Percentiles rank a stretch among this genome's conserved stretches.
Conservation (phyloP, 30 jellyfish, hydroid and myxozoan species). For the Pseudorhiza aurosa region DNA sequence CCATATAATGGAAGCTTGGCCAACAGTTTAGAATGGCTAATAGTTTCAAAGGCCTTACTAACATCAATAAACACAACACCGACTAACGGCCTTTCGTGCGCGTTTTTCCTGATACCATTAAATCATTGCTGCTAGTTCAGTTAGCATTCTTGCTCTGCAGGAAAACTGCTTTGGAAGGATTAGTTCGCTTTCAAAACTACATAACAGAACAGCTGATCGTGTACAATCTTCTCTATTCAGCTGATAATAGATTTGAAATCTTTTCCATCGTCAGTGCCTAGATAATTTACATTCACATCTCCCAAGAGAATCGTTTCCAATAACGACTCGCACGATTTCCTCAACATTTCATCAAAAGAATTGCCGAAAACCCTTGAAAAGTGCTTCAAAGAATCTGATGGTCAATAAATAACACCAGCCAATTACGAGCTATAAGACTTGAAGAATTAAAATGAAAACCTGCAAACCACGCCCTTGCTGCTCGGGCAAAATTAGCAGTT, state of each 20-base stretch:
- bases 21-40: no score
- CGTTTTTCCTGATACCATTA: no score
- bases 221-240: no score
- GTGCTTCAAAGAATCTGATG: constrained; percentile 63
- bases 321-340: constrained; percentile 24
- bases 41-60: no score
- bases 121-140: no score
- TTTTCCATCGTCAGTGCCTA: constrained; percentile 43
- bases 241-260: constrained; percentile 13
- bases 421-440: constrained; percentile 47
- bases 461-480: constrained; percentile 55
- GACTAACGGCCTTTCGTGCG: no score
- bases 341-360: constrained; percentile 18
- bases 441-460: constrained; percentile 5
- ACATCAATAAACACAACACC: no score
- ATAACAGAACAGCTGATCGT: no score
- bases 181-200: no score
- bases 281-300: constrained; percentile 70
- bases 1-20: no score
- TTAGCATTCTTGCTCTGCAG: no score
- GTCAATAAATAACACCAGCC: constrained; percentile 60
- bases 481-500: constrained; percentile 42
- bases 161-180: no score
- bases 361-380: constrained; percentile 4
- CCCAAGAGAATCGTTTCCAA: constrained; percentile 66